Percentiles rank a stretch among this genome's conserved stretches.
Evolutionary conservation across 2,797 vertebrate species (phyloP).

Genomic region (Serranus cabrilla): DNA sequence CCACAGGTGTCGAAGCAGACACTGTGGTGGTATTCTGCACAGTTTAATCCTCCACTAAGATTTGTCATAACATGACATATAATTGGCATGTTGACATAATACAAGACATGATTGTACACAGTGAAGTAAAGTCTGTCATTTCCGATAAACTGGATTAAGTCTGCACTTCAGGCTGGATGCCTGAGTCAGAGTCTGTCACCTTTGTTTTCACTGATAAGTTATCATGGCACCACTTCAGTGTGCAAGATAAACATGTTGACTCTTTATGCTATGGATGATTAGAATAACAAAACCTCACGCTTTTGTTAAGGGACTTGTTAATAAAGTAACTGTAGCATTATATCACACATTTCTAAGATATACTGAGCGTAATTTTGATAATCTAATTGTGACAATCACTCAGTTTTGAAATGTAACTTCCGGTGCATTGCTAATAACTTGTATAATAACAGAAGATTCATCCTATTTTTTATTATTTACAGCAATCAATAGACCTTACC

Average conservation of each 20-base stretch:
- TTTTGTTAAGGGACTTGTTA: neutral
- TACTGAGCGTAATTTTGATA: neutral
- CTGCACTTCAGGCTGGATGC: neutral
- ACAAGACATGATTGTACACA: neutral
- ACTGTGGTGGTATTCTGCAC: neutral
- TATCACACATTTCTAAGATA: too few species aligned
- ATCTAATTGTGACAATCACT: too few species aligned
- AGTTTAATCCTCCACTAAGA: neutral
- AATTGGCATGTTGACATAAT: slow-evolving; percentile 23
- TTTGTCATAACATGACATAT: slow-evolving; percentile 27
- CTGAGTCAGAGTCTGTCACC: neutral
- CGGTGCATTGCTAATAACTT: too few species aligned
- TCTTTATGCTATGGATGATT: neutral
- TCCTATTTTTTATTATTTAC: neutral
- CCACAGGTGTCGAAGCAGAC: slow-evolving; percentile 22
- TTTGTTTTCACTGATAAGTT: neutral
- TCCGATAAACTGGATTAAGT: neutral
- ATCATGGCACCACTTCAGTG: neutral
- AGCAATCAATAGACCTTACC: neutral
- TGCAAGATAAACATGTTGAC: neutral
- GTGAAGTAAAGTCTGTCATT: neutral
- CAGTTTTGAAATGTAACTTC: too few species aligned
- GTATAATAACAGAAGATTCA: too few species aligned
- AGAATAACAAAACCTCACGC: neutral
- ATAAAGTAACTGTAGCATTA: neutral